Evolutionary conservation across 2,888 invertebrate species (phyloP).

Genomic region (Morpho achilles): DNA sequence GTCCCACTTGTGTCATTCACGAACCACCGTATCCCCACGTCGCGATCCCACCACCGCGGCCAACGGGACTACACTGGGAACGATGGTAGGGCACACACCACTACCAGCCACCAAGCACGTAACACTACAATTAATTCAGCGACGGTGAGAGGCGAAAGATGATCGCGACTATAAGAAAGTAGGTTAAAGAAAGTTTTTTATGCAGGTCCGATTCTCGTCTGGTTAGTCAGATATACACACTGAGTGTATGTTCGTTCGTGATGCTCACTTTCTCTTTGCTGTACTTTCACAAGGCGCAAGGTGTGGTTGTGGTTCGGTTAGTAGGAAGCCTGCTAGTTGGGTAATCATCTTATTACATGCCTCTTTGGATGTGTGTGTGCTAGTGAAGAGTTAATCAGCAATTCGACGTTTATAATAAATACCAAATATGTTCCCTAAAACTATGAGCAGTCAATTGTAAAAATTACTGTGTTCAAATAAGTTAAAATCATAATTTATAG

Average conservation of each 20-base stretch:
- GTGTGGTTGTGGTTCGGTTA: slow-evolving; percentile 69
- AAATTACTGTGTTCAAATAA: no score
- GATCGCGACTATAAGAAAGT: slow-evolving; percentile 69
- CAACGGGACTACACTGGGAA: slow-evolving; percentile 66
- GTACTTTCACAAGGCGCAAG: slow-evolving; percentile 73
- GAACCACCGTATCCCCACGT: slow-evolving; percentile 58
- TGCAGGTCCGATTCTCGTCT: slow-evolving; percentile 57
- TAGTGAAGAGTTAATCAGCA: background rate
- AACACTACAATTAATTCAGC: slow-evolving; percentile 63
- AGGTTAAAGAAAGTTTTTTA: slow-evolving; percentile 79
- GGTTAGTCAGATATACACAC: slow-evolving; percentile 59
- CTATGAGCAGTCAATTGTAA: no score
- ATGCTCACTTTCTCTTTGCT: slow-evolving; percentile 74
- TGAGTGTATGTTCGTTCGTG: slow-evolving; percentile 49
- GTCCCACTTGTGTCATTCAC: slow-evolving; percentile 60
- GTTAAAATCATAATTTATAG: no score
- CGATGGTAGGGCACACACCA: slow-evolving; percentile 73
- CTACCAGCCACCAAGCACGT: slow-evolving; percentile 60
- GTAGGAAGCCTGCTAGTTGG: slow-evolving; percentile 38
- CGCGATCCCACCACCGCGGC: slow-evolving; percentile 63
- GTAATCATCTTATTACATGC: slow-evolving; percentile 27
- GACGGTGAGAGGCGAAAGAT: slow-evolving; percentile 68
- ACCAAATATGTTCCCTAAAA: no score
- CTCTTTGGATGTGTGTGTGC: slow-evolving; percentile 17
- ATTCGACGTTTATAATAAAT: no score